These are phyloP conservation scores for Rotaria macrura DNA, from an alignment of 2,888 invertebrate species.

Conservation along the genomic window DNA sequence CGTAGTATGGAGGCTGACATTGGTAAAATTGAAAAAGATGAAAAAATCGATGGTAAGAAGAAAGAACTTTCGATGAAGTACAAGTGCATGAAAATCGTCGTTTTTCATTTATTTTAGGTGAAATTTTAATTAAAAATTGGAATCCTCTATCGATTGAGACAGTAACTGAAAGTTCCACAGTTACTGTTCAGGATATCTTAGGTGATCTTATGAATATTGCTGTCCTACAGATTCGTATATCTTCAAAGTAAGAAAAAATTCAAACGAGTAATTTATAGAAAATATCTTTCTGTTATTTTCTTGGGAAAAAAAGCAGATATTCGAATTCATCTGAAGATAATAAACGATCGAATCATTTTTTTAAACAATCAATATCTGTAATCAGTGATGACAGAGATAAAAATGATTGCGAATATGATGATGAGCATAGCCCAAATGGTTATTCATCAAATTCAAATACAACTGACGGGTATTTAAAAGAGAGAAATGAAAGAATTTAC, in stretches of 20 bases:
- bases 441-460: neutral
- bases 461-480: neutral
- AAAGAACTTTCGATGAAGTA: neutral
- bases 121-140: conserved; percentile 91
- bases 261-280: neutral
- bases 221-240: conserved; percentile 63
- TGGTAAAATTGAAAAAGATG: conserved; percentile 18
- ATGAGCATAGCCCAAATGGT: neutral
- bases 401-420: neutral
- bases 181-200: conserved; percentile 83
- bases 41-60: neutral
- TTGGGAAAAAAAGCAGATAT: neutral
- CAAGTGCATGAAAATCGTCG: too few relatives aligned
- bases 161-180: conserved; percentile 77
- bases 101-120: conserved; percentile 58
- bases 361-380: neutral
- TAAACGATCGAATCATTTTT: neutral
- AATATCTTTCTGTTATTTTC: neutral
- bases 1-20: conserved; percentile 3
- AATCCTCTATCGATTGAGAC: conserved; percentile 82
- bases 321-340: neutral
- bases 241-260: neutral
- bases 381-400: neutral
- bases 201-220: conserved; percentile 83
- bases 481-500: neutral